Base-by-base conservation (phyloP, 2,888 invertebrate genomes). In the Arrhopalites spinosus region DNA sequence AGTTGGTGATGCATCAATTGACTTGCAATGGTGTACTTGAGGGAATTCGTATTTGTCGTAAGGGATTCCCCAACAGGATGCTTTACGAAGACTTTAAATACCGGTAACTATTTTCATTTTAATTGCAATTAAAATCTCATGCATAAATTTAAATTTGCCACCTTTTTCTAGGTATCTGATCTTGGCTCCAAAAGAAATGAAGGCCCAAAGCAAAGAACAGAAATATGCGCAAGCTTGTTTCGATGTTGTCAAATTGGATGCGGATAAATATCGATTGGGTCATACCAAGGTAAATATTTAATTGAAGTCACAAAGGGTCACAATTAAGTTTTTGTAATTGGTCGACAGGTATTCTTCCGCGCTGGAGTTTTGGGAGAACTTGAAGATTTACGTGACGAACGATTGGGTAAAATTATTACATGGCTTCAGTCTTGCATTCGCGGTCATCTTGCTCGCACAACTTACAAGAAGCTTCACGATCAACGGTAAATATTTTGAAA, bases 161-260 rank as follows among this genome's bases (percentile, higher is more conserved):
- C n/a, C n/a, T n/a, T n/a, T n/a, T n/a, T n/a, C n/a, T n/a, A n/a
- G 98, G 96, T 98, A 99, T 91, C 95, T 97, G 91, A 98, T 99
- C 90, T 91, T 99, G 90, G 97, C 98, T 81, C 98, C 98, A 84
- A 96, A 94, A 86, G 91, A 90, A 86, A 95, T 95, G 94, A 88
- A 90, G 83, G 88, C 90, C 81, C 93, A 94, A 87, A 88, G 90
- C 86, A 91, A 92, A 83, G 91, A 93, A 81, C 94, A 94, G 88
- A 90, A 91, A 85, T 92, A 94, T 81, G 94, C 95, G 82, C 89
- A 90, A 85, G 93, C 93, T 87, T 94, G 96, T 90, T 89, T 95
- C 87, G 93, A 93, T 86, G 89, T 91, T 84, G 89, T 93, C 84
- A 90, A 90, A 86, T 90, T 99, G 87, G 96, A 96, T 88, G 90